Evolutionary conservation across 1,140 invertebrate species (phyloP), one percentile per base, ranked within the genome.

Genomic region (Temnothorax nylanderi): DNA sequence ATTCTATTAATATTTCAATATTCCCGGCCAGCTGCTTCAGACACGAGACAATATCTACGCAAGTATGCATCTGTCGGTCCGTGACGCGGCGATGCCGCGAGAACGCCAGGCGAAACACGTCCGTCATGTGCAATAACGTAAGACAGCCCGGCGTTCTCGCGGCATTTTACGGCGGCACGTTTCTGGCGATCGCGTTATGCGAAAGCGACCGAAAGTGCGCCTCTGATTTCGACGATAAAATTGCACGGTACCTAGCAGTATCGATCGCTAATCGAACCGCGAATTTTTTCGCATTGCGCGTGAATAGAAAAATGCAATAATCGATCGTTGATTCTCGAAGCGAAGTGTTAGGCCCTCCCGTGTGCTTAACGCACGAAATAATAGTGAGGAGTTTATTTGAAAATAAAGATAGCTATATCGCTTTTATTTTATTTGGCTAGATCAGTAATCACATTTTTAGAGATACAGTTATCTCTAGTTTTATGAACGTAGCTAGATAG

Each of bases 61-160:
- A 72, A 75, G 88, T 58, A 58, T 49, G 81, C 60, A 86, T 86
- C 87, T 75, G 87, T 76, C 74, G 82, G n/a, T 64, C 58, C 54
- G 65, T 76, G 65, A 58, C 6, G 69, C 34, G 6, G 26, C 32
- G 67, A 13, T 6, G 78, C 51, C 74, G 58, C 21, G 37, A 41
- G 76, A 34, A 65, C 72, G 86, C 71, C 69, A 26, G 44, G 54
- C 21, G 74, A 26, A 87, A 75, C 89, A 92, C 90, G 91, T 92
- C 87, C 87, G 87, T 92, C 91, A 87, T 67, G 88, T 87, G 88
- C 89, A 92, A 92, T 91, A 91, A 92, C 85, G 86, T 86, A 89
- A 88, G 90, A 91, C 87, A 88, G 86, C 86, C 44, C 69, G 10
- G 62, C 26, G 47, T 69, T 91, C 87, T 92, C 86, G 44, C 69